Percentiles rank a stretch among this genome's conserved stretches.
Conservation (phyloP, 1,140 invertebrate species). For the Aphidius ervi region DNA sequence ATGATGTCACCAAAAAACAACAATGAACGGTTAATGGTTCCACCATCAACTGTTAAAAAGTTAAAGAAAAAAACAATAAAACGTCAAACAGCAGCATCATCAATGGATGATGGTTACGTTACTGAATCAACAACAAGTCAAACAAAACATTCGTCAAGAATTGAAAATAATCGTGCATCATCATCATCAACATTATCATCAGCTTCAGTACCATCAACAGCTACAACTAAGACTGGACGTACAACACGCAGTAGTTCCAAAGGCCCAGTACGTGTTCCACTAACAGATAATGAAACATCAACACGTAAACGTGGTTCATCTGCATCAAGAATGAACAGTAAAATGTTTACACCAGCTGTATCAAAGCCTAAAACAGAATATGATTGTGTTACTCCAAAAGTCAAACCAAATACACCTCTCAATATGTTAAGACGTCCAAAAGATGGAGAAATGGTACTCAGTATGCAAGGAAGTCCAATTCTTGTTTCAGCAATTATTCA, state of each 20-base stretch:
- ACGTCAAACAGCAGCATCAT: constrained; percentile 17
- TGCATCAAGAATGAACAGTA: constrained; percentile 16
- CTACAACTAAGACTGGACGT: not conserved
- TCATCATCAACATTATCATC: not conserved
- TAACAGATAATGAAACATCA: constrained; percentile 19
- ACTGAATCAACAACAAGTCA: constrained; percentile 19
- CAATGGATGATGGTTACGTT: constrained; percentile 27
- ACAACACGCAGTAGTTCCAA: constrained; percentile 29
- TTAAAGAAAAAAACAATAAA: constrained; percentile 16
- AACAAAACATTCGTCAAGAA: constrained; percentile 24
- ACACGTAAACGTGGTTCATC: constrained; percentile 9
- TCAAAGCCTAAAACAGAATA: constrained; percentile 18
- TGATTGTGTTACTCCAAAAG: constrained; percentile 44
- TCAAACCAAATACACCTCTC: constrained; percentile 59
- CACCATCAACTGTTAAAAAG: constrained; percentile 15
- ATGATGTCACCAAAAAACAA: constrained; percentile 23
- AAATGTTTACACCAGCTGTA: constrained; percentile 37
- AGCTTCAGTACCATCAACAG: not conserved
- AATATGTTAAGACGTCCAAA: constrained; percentile 59
- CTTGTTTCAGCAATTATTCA: constrained; percentile 52
- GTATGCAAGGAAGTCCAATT: constrained; percentile 63
- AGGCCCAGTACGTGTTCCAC: constrained; percentile 13
- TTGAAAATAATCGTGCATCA: constrained; percentile 2
- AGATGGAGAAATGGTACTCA: constrained; percentile 63
- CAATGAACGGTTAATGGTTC: not conserved